Base-by-base conservation (phyloP, 2,797 vertebrate genomes). In the Periparus ater region DNA sequence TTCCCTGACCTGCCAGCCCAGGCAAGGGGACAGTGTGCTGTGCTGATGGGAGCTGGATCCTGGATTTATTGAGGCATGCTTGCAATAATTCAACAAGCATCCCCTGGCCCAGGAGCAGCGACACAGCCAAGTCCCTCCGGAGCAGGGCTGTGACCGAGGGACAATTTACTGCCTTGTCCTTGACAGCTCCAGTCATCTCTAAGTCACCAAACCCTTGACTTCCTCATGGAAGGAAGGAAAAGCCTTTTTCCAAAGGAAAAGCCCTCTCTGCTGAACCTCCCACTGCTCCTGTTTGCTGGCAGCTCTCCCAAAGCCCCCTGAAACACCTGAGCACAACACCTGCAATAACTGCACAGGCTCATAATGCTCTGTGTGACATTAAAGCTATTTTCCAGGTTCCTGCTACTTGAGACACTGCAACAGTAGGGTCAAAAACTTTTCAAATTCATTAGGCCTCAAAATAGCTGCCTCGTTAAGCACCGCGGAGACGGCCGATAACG, bases 381-480 rank as follows among this genome's bases (percentile, higher is more conserved):
- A 50, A 67, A 76, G 42, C 78, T 25, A 68, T 79, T 68, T 90
- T 93, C 88, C 86, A 94, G 91, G 36, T 57, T 81, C 48, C 22
- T 30, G 90, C 26, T 53, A 14, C 45, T 65, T 38, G 58, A 89
- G 78, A 62, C 1, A 5, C 53, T 34, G 72, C 74, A 44, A 77
- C 42, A 89, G 47, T 82, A 84, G 73, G 79, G 79, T 85, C 93
- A 93, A 55, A 54, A 83, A 47, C 45, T 85, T 82, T 25, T 36
- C 58, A 34, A 25, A 93, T 93, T 72, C 78, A 57, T 61, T 70
- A 91, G 27, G 16, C 57, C 40, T 72, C 48, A 11, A 65, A 85
- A 65, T 9, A 11, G 65, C 63, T 75, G 95, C 89, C 90, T 91
- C 76, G n/a, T 91, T 89, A 93, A 83, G 79, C 45, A 62, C 73